phyloP scores from a whole-genome alignment of 2,113 vertebrate genomes.

The Bos javanicus region DNA sequence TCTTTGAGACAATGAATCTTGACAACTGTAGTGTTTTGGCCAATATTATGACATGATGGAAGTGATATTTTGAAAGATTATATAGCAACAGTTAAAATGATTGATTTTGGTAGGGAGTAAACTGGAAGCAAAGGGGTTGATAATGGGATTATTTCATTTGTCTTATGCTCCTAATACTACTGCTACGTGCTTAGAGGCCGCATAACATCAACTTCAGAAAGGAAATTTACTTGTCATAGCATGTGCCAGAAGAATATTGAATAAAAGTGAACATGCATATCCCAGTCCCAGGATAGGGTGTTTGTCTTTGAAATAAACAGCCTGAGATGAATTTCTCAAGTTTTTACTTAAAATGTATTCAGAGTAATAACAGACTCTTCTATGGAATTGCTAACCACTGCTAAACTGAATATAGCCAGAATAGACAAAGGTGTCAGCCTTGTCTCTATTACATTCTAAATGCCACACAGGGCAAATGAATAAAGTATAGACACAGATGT shows the following conservation, averaged over 20 bases:
- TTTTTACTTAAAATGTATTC: not conserved
- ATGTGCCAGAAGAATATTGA: not conserved
- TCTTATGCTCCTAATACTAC: not conserved
- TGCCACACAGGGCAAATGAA: not conserved
- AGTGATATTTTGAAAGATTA: not conserved
- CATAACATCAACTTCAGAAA: conserved; percentile 19
- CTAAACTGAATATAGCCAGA: conserved; percentile 1
- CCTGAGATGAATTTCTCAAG: not conserved
- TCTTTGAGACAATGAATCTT: not conserved
- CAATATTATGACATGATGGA: not conserved
- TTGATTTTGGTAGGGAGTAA: not conserved
- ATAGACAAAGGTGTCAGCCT: not conserved
- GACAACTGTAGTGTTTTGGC: not conserved
- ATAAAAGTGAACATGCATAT: conserved; percentile 14
- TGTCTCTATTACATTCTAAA: not conserved
- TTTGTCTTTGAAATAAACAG: conserved; percentile 34
- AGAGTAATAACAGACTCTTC: not conserved
- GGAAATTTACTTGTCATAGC: conserved; percentile 35
- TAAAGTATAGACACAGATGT: not conserved
- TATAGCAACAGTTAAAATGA: conserved; percentile 27
- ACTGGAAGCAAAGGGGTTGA: not conserved
- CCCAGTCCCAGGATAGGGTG: not conserved
- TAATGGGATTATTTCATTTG: conserved; percentile 26
- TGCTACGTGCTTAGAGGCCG: not conserved
- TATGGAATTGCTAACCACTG: not conserved